Conservation (phyloP, 2,888 invertebrate species). For the Volucella zonaria region DNA sequence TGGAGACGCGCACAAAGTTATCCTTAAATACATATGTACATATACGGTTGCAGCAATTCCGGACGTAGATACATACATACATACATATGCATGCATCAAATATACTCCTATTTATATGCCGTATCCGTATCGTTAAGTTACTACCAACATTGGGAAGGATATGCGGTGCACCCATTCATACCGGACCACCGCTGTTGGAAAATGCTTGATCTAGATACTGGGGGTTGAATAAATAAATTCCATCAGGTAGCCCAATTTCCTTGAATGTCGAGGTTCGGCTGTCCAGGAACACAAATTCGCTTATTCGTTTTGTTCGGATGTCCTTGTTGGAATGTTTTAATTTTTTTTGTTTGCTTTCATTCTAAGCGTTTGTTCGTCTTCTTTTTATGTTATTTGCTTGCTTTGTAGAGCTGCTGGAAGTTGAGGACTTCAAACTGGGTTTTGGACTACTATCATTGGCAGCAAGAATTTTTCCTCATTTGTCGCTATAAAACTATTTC, state of each 20-base stretch:
- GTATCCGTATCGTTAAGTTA: too few relatives aligned
- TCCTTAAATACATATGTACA: constrained; percentile 53
- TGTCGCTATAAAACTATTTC: constrained; percentile 62
- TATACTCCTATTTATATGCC: too few relatives aligned
- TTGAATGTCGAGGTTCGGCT: constrained; percentile 38
- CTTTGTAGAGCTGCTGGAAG: constrained; percentile 19
- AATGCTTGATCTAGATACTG: constrained; percentile 64
- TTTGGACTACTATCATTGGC: background rate
- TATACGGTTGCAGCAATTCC: background rate
- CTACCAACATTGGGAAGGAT: constrained; percentile 40
- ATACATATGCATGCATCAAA: too few relatives aligned
- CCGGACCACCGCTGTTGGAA: constrained; percentile 33
- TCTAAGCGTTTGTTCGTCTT: background rate
- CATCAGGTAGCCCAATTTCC: constrained; percentile 73
- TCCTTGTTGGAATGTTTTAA: constrained; percentile 34
- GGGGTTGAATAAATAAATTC: constrained; percentile 73
- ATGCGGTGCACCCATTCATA: constrained; percentile 25
- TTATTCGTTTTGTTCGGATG: constrained; percentile 32
- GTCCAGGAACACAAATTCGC: background rate
- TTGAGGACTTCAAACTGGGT: background rate
- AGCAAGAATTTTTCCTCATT: constrained; percentile 28
- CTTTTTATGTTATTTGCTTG: background rate
- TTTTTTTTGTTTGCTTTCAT: background rate
- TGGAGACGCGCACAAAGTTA: constrained; percentile 50
- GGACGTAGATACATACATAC: too few relatives aligned